Evolutionary conservation across 2,888 invertebrate genomes (phyloP).

Genomic region (Tuta absoluta): DNA sequence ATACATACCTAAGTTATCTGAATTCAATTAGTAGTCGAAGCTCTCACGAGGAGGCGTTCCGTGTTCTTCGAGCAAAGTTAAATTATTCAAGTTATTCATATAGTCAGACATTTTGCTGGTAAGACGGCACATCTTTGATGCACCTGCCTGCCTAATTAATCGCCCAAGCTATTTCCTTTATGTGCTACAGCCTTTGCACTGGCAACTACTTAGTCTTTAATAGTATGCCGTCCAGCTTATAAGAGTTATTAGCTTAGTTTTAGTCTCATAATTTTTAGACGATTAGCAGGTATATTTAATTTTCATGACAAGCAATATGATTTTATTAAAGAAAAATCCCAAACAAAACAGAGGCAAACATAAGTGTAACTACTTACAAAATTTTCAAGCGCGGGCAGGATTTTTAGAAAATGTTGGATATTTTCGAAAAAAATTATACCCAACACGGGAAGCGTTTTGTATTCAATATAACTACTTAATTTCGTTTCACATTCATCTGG

Average conservation of each 20-base stretch:
- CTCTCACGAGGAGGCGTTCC: constrained; percentile 10
- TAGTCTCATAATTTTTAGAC: background rate
- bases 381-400: too few species aligned
- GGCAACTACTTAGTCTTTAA: background rate
- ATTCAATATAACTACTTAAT: too few species aligned
- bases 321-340: too few species aligned
- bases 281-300: background rate
- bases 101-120: constrained; percentile 18
- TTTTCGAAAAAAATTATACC: too few species aligned
- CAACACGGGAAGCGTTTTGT: too few species aligned
- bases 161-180: constrained; percentile 42
- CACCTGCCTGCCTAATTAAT: constrained; percentile 60
- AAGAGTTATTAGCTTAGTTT: background rate
- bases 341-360: too few species aligned
- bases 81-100: constrained; percentile 27
- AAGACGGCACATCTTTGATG: constrained; percentile 41
- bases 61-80: constrained; percentile 16
- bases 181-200: constrained; percentile 32
- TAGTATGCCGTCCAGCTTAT: constrained; percentile 12
- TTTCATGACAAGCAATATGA: background rate
- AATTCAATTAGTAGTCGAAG: constrained; percentile 9
- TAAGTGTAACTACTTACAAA: too few species aligned
- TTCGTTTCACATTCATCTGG: too few species aligned
- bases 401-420: too few species aligned
- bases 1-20: background rate